Base-by-base conservation (phyloP, 2,888 invertebrate genomes). In the Drosophila prolongata region DNA sequence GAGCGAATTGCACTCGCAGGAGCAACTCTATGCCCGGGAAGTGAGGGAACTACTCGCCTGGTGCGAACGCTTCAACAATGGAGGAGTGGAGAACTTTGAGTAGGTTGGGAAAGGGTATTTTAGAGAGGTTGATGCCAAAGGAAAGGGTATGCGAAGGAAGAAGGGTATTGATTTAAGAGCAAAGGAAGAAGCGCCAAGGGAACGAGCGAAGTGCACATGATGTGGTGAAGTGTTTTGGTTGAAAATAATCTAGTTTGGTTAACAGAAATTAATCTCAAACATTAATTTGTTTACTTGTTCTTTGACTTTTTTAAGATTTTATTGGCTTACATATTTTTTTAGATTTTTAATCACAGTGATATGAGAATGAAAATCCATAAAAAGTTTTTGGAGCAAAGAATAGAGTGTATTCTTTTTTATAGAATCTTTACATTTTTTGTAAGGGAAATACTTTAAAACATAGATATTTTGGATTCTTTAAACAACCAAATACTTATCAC, bases 51-150 rank as follows among this genome's bases (percentile, higher is more conserved):
- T 90, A 57, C 80, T 91, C 3, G 91, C 89, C 42, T 90, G 90
- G 90, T 90, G 90, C 66, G 90, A 90, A 44, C 89, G 89, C 69
- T 90, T 90, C 60, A 90, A 90, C 72, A 91, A 80, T 37, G 90
- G 90, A n/a, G 79, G 85, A 46, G 78, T 79, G 8, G 90, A 90
- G 76, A 83, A 90, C 27, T 89, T 87, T 59, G 91, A 91, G 56
- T 90, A 61, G 58, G 27, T 30, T 0, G 52, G n/a, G 34, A 19
- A 54, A 19, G 24, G 53, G 35, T 14, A 43, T 54, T 35, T 35
- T 11, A 24, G 34, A 59, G 13, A 11, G 40, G 57, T 13, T 30
- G 4, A 6, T 14, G 52, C 16, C 30, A 34, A 19, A 11, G 47
- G 24, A 37, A 44, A 40, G 47, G 35, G 42, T 43, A 35, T 24